phyloP scores from a whole-genome alignment of 64 coral and sea anemone genomes.

The Porites australiensis region DNA sequence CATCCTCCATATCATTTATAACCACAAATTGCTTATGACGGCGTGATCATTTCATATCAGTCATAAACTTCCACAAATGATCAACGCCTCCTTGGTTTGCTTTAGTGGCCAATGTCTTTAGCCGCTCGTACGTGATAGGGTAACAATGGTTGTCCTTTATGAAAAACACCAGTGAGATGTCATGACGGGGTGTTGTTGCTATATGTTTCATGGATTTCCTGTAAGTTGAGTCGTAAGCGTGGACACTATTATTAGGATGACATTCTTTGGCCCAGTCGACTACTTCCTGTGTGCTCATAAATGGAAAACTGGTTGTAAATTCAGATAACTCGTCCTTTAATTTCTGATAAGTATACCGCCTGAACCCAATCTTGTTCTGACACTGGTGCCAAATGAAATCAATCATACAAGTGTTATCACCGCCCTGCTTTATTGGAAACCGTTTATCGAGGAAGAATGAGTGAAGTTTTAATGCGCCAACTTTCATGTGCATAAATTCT shows the following conservation, averaged over 20 bases:
- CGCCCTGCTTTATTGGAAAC: no score
- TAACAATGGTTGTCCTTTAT: slow-evolving; percentile 47
- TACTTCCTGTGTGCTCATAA: slow-evolving; percentile 46
- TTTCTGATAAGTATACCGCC: slow-evolving; percentile 32
- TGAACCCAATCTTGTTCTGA: slow-evolving; percentile 18
- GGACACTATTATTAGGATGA: no score
- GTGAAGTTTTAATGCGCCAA: no score
- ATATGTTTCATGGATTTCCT: no score
- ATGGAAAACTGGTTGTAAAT: background rate
- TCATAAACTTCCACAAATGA: background rate
- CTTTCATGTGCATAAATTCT: no score
- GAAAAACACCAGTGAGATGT: background rate
- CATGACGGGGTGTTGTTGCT: background rate
- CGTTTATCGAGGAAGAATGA: no score
- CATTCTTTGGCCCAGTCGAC: no score
- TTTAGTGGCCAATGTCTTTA: background rate
- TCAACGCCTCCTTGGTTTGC: slow-evolving; percentile 29
- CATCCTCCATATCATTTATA: background rate
- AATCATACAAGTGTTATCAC: no score
- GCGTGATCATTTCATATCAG: slow-evolving; percentile 31
- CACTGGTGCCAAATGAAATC: no score
- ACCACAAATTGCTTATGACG: background rate
- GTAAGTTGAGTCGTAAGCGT: no score
- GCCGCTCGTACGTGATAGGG: background rate
- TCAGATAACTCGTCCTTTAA: slow-evolving; percentile 1